Base-by-base conservation (phyloP, 2,888 invertebrate genomes). In the Luperina nickerlii region DNA sequence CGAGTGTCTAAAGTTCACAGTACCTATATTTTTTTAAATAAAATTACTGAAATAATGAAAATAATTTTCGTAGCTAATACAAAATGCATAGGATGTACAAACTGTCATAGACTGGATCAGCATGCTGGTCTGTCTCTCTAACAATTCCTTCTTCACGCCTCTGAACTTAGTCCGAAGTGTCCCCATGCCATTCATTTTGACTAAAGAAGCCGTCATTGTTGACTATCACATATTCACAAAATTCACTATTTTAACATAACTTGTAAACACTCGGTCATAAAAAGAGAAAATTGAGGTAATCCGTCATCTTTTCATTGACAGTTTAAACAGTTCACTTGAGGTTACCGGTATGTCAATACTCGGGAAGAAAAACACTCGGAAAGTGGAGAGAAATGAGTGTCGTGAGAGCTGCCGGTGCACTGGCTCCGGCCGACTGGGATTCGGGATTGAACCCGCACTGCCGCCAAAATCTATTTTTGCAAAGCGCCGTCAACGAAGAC, bases 21-120 rank as follows among this genome's bases (percentile, higher is more conserved):
- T 38, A 27, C 1, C 2, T n/a, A 7, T 15, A 18, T 20, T 24
- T 38, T 27, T 32, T 38, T 42, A 1, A 2, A 38, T 32, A 32
- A 27, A 54, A 32, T 24, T 18, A 24, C 27, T 45, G n/a, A 51
- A 32, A 24, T 4, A 57, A 76, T 51, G 27, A 74, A 67, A 68
- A 65, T 38, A 45, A n/a, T 18, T 66, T 62, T 9, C n/a, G 27
- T 24, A 66, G 38, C 38, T 76, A 62, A n/a, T 68, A 57, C 32
- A 74, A 63, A 75, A 81, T 63, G 73, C 69, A 54, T 73, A 74
- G 62, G 60, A 80, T 82, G 88, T 92, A 98, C 98, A 97, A 97
- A 98, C 98, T 94, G 98, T 98, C 98, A 98, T 98, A 74, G 97
- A 98, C 93, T 98, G 98, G 88, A 98, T 97, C 91, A 98, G 97